Evolutionary conservation across 2,113 vertebrate genomes (phyloP), one percentile per base, ranked within the genome.

Genomic region (Neotoma lepida): DNA sequence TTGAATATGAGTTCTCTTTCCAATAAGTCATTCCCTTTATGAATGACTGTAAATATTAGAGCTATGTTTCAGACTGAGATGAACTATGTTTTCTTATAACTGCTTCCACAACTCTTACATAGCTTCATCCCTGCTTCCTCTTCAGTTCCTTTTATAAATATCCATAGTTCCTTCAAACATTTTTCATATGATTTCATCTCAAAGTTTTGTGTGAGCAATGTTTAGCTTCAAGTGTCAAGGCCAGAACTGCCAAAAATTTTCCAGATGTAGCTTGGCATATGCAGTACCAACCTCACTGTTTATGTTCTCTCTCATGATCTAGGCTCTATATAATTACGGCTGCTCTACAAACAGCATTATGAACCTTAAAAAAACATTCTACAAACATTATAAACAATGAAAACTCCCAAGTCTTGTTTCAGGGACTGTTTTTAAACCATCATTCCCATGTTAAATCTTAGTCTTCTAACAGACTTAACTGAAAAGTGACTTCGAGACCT

Each of bases 141-240:
- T 96, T 94, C n/a, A 76, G 89, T 93, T 95, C 93, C 73, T 96
- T 95, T 89, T 95, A 89, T 94, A 95, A 97, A 96, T 49, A 93
- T 63, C 54, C 56, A 93, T 70, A 87, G 85, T 89, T 93, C 76
- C 88, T 96, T 84, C n/a, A 93, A 88, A 73, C 70, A 92, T 78
- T 93, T 97, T 94, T 96, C 64, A 88, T 89, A 51, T 35, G 30
- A 95, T 87, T 89, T 92, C 58, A 87, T 96, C 86, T 94, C 77
- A 81, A 77, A 78, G 44, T 93, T 95, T 91, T 86, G 68, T 89
- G 61, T 85, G 28, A 86, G 71, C 85, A 94, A 87, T 76, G 41
- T 88, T 93, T 89, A 96, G 58, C 85, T 94, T 96, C 88, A 96
- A 96, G 74, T 96, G 90, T 95, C 94, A 96, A 89, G 49, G 39